Evolutionary conservation across 2,113 vertebrate genomes (phyloP).

Genomic region (Opisthocomus hoazin): DNA sequence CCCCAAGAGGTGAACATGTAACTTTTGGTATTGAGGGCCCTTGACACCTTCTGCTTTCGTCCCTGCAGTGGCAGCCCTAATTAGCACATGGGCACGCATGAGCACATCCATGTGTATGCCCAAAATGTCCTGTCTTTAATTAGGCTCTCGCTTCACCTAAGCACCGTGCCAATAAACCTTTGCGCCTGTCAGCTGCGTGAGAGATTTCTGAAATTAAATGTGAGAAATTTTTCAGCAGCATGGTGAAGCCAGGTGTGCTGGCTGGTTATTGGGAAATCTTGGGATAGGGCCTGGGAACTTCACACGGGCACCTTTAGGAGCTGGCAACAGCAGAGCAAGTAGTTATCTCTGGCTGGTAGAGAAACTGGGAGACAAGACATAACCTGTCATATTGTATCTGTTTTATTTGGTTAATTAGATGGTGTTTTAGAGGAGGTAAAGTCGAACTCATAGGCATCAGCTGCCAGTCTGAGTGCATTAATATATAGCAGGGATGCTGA

Average conservation of each 20-base stretch:
- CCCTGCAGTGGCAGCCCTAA: background rate
- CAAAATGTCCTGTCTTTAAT: background rate
- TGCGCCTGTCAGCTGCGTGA: background rate
- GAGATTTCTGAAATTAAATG: background rate
- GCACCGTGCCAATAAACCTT: background rate
- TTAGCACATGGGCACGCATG: background rate
- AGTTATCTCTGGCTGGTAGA: background rate
- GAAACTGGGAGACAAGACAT: background rate
- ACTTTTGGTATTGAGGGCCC: background rate
- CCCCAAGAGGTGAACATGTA: accelerated
- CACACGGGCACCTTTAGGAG: background rate
- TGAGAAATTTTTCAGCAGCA: accelerated
- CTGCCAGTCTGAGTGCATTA: background rate
- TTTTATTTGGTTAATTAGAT: background rate
- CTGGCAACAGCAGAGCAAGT: background rate
- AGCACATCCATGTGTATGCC: accelerated
- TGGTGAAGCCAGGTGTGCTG: background rate
- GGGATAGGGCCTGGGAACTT: background rate
- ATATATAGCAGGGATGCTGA: background rate
- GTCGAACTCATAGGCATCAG: background rate
- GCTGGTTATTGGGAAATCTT: background rate
- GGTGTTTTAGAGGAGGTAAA: background rate
- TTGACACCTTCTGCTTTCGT: background rate
- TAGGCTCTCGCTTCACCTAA: background rate
- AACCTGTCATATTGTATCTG: background rate